phyloP scores from a whole-genome alignment of 1,140 invertebrate genomes.

The Mesaphorura yosii region DNA sequence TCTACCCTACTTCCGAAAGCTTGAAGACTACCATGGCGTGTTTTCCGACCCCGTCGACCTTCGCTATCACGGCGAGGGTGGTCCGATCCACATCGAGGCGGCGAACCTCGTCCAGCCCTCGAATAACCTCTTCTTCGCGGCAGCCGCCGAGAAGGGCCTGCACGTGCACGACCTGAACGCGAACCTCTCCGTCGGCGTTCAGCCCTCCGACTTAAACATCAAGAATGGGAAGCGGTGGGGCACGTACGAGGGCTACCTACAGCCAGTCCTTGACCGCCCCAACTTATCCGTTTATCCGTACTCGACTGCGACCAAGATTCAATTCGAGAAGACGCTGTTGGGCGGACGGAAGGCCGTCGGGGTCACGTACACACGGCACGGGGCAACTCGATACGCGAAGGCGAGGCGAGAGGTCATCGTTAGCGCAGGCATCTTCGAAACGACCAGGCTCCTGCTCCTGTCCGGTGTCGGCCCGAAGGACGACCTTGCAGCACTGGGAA shows the following conservation, averaged over 20 bases:
- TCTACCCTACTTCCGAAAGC: conserved; percentile 75
- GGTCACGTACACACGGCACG: conserved; percentile 1
- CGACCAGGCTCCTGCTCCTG: neutral
- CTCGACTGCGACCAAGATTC: conserved; percentile 35
- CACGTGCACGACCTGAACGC: conserved; percentile 76
- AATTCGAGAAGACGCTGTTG: neutral
- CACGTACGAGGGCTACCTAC: conserved; percentile 44
- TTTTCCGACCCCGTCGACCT: neutral
- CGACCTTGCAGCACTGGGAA: neutral
- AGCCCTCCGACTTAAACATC: neutral
- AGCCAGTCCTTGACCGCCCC: conserved; percentile 47
- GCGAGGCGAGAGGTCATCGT: neutral
- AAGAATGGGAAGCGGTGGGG: neutral
- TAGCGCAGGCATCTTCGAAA: neutral
- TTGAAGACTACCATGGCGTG: conserved; percentile 46
- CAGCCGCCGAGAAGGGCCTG: conserved; percentile 77
- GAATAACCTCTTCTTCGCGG: conserved; percentile 73
- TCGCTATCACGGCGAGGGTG: neutral
- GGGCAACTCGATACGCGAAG: neutral
- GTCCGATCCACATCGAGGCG: neutral
- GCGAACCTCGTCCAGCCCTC: conserved; percentile 44
- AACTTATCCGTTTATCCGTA: conserved; percentile 54
- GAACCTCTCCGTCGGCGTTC: conserved; percentile 60
- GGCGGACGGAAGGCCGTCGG: neutral
- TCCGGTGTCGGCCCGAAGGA: neutral